Percentiles rank a stretch among this genome's conserved stretches.
Evolutionary conservation across 1,140 invertebrate species (phyloP).

Genomic region (Drosophila micromelanica): DNA sequence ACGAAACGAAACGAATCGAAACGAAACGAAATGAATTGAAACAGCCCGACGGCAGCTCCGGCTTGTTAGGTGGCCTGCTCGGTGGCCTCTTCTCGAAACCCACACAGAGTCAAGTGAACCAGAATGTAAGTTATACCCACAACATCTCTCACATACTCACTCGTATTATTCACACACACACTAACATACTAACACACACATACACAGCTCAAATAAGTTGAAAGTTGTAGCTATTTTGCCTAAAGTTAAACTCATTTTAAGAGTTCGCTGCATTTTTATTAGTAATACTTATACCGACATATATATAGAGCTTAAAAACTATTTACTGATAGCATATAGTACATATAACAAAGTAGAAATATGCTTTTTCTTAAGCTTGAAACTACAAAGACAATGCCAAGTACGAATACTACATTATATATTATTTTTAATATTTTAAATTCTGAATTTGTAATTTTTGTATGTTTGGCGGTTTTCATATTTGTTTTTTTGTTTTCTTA

Average conservation of each 20-base stretch:
- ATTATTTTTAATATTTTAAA: constrained; percentile 1
- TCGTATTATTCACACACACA: constrained; percentile 13
- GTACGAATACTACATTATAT: constrained; percentile 7
- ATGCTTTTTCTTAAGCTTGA: constrained; percentile 32
- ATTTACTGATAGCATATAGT: constrained; percentile 6
- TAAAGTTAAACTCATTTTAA: constrained; percentile 54
- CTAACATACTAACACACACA: constrained; percentile 21
- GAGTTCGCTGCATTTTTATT: constrained; percentile 54
- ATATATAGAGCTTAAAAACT: constrained; percentile 6
- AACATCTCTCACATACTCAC: constrained; percentile 72
- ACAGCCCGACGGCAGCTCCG: constrained; percentile 83
- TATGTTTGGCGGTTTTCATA: neutral
- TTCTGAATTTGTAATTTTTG: no score
- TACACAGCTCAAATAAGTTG: constrained; percentile 49
- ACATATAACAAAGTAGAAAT: constrained; percentile 23
- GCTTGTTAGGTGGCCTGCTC: constrained; percentile 84
- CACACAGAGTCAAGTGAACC: constrained; percentile 84
- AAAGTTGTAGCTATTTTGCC: constrained; percentile 52
- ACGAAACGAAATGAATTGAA: constrained; percentile 35
- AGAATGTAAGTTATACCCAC: constrained; percentile 84
- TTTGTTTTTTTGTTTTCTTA: neutral
- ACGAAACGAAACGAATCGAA: constrained; percentile 29
- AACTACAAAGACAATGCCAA: constrained; percentile 14
- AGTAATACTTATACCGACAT: constrained; percentile 23
- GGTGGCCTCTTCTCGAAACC: constrained; percentile 84